A percentile compares a stretch with the other conserved stretches of the same genome.
These are phyloP conservation scores for Nyctibius bracteatus DNA, from an alignment of 2,113 vertebrate genomes.

Conservation along the genomic window DNA sequence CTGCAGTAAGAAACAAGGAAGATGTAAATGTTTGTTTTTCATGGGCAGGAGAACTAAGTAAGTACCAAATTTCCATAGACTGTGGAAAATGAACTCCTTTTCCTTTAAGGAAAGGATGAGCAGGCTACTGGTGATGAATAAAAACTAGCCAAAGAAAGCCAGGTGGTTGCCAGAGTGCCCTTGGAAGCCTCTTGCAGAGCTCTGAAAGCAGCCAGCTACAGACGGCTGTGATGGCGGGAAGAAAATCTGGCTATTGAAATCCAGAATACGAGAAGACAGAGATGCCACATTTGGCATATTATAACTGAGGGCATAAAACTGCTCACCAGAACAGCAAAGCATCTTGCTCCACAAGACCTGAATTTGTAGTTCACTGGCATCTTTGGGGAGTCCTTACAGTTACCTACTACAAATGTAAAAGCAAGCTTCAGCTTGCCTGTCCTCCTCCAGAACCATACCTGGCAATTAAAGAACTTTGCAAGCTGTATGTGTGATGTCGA, in stretches of 20 bases:
- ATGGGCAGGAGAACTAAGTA: neutral
- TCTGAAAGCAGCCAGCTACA: neutral
- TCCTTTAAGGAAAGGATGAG: neutral
- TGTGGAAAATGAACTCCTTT: neutral
- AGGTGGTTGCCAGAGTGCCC: neutral
- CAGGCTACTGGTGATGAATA: neutral
- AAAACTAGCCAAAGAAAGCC: neutral
- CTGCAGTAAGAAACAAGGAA: neutral
- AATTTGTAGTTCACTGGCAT: neutral
- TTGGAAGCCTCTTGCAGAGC: neutral
- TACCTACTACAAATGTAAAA: neutral
- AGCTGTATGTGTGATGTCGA: neutral
- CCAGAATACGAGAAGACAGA: neutral
- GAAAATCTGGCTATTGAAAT: neutral
- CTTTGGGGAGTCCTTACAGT: neutral
- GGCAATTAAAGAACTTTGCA: neutral
- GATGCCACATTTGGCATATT: neutral
- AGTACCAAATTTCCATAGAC: neutral
- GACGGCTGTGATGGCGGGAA: neutral
- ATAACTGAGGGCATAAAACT: neutral
- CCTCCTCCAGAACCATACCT: neutral
- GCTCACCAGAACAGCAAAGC: neutral
- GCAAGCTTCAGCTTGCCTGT: neutral
- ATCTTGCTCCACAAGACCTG: neutral
- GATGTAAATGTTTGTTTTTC: neutral